Conservation (phyloP, 2,888 invertebrate genomes). For the Mylabris sibirica region DNA sequence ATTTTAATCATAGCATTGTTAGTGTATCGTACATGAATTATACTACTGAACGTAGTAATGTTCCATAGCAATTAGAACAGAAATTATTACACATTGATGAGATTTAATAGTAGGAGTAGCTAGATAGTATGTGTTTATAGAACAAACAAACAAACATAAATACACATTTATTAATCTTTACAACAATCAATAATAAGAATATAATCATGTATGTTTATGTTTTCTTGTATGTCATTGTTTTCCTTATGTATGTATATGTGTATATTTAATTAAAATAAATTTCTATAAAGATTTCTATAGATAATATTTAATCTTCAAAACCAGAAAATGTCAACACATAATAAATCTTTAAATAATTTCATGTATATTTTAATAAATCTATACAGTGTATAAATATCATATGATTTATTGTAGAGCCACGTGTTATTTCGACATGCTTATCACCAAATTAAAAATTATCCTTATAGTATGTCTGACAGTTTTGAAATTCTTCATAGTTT, state of each 20-base stretch:
- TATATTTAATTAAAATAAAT: slow-evolving; percentile 23
- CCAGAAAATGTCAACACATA: slow-evolving; percentile 25
- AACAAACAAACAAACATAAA: slow-evolving; percentile 21
- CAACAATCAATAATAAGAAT: not conserved
- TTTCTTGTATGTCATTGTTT: not conserved
- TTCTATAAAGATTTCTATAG: slow-evolving; percentile 36
- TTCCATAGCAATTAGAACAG: slow-evolving; percentile 37
- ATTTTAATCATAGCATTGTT: slow-evolving; percentile 34
- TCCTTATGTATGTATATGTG: no score
- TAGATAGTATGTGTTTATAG: slow-evolving; percentile 28
- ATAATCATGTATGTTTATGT: not conserved
- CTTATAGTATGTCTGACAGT: slow-evolving; percentile 31
- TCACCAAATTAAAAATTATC: slow-evolving; percentile 41
- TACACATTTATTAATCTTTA: not conserved
- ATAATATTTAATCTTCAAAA: slow-evolving; percentile 26
- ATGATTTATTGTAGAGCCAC: slow-evolving; percentile 43
- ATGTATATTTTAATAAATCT: slow-evolving; percentile 37
- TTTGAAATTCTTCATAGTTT: slow-evolving; percentile 12
- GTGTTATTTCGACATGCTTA: slow-evolving; percentile 41
- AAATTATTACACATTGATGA: slow-evolving; percentile 44
- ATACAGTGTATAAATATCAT: slow-evolving; percentile 41
- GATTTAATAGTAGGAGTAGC: slow-evolving; percentile 43
- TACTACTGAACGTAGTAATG: slow-evolving; percentile 32
- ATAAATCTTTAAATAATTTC: slow-evolving; percentile 35
- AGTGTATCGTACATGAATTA: slow-evolving; percentile 35